phyloP scores from a whole-genome alignment of 2,888 invertebrate genomes.

The Synanthedon vespiformis region DNA sequence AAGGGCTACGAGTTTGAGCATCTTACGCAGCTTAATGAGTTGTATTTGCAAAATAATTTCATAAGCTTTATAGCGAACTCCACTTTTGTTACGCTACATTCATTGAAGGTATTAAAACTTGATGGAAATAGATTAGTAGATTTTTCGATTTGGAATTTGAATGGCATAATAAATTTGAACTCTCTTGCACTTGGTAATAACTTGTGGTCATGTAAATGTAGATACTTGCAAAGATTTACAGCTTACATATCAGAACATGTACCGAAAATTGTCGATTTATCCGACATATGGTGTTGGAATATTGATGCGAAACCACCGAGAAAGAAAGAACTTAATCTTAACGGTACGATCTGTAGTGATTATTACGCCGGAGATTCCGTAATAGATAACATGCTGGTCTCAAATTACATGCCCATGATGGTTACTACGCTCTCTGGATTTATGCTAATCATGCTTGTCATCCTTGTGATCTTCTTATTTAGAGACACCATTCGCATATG shows the following conservation, averaged over 20 bases:
- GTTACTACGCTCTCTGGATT: constrained; percentile 82
- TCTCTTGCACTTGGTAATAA: constrained; percentile 85
- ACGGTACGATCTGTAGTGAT: constrained; percentile 87
- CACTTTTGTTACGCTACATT: constrained; percentile 80
- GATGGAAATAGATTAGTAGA: constrained; percentile 86
- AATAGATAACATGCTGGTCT: constrained; percentile 83
- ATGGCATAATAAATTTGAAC: constrained; percentile 73
- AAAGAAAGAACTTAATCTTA: constrained; percentile 82
- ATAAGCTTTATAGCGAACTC: constrained; percentile 82
- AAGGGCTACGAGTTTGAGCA: constrained; percentile 89
- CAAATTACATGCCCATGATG: constrained; percentile 86
- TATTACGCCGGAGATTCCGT: constrained; percentile 85
- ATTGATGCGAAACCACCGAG: constrained; percentile 76
- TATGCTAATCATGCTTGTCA: constrained; percentile 79
- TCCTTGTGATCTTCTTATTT: constrained; percentile 85
- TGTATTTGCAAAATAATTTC: constrained; percentile 88
- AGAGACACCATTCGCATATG: constrained; percentile 88
- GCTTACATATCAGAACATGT: constrained; percentile 84
- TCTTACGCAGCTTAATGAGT: constrained; percentile 81
- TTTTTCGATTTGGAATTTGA: constrained; percentile 82
- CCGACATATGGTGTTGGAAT: constrained; percentile 84
- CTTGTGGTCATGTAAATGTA: constrained; percentile 91
- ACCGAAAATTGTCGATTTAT: constrained; percentile 78
- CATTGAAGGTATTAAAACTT: constrained; percentile 81
- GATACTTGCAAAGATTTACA: constrained; percentile 85